Conservation (phyloP, 2,797 vertebrate genomes). For the Hirundo rustica region DNA sequence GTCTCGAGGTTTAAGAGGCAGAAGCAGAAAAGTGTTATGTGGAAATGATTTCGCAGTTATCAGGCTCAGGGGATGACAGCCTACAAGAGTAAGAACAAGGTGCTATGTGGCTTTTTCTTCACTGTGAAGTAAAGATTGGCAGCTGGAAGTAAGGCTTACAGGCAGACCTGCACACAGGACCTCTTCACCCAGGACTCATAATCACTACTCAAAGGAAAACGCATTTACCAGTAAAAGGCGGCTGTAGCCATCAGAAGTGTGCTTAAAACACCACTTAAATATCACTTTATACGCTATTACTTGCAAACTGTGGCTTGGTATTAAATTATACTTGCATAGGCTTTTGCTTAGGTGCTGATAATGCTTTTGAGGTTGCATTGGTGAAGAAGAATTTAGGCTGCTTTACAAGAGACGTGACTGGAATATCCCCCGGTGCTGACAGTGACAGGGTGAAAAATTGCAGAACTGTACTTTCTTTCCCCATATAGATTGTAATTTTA, state of each 20-base stretch:
- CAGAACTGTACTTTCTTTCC: slow-evolving; percentile 84
- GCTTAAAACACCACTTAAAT: slow-evolving; percentile 99
- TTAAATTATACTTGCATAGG: slow-evolving; percentile 99
- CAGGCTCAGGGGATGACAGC: slow-evolving; percentile 92
- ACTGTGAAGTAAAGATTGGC: slow-evolving; percentile 95
- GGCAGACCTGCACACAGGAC: slow-evolving; percentile 96
- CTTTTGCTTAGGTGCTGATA: slow-evolving; percentile 95
- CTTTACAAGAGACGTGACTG: slow-evolving; percentile 85
- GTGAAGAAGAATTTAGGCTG: slow-evolving; percentile 86
- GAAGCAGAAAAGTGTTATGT: slow-evolving; percentile 86
- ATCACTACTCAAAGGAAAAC: slow-evolving; percentile 99
- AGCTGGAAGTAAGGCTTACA: slow-evolving; percentile 97
- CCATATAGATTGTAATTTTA: slow-evolving; percentile 88
- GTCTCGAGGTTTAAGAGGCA: slow-evolving; percentile 83
- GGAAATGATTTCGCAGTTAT: slow-evolving; percentile 94
- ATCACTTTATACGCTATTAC: slow-evolving; percentile 99
- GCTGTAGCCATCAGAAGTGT: slow-evolving; percentile 98
- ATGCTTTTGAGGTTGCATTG: slow-evolving; percentile 87
- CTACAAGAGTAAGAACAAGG: slow-evolving; percentile 91
- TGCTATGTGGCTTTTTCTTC: slow-evolving; percentile 85
- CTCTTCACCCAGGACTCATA: slow-evolving; percentile 99
- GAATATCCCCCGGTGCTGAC: slow-evolving; percentile 78
- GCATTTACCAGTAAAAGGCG: slow-evolving; percentile 97
- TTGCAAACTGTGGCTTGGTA: slow-evolving; percentile 99
- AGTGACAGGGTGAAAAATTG: slow-evolving; percentile 88